Evolutionary conservation across 2,888 invertebrate species (phyloP).

Genomic region (Pandemis cinnamomeana): DNA sequence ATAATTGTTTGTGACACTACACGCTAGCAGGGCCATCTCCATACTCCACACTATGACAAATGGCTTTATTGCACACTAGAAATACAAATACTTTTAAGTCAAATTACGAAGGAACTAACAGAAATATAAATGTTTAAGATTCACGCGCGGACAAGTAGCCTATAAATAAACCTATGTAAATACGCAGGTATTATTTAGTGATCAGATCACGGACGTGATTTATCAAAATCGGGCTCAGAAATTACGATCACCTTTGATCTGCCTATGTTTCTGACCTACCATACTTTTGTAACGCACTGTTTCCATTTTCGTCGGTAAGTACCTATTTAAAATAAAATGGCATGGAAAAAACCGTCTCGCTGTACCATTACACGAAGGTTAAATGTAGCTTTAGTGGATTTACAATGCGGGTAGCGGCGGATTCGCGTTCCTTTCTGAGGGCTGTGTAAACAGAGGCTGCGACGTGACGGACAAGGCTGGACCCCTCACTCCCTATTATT

Average conservation of each 20-base stretch:
- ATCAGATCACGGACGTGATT: conserved; percentile 9
- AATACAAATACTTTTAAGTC: not conserved
- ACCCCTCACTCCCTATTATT: conserved; percentile 69
- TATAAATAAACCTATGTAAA: not conserved
- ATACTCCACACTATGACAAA: not conserved
- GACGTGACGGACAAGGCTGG: conserved; percentile 50
- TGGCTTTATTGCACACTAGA: not conserved
- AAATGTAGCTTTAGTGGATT: conserved; percentile 38
- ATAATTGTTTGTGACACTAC: conserved; percentile 62
- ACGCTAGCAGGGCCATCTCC: conserved; percentile 24
- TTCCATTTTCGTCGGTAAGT: not conserved
- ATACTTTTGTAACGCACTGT: not conserved
- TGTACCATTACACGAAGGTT: conserved; percentile 33
- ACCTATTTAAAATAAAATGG: not conserved
- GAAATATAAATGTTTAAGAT: not conserved
- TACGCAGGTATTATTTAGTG: not conserved
- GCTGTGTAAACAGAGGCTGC: conserved; percentile 60
- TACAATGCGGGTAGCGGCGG: conserved; percentile 35
- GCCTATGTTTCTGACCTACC: not conserved
- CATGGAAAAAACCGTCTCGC: not conserved
- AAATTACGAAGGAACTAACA: not conserved
- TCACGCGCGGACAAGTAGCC: not conserved
- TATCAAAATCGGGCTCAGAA: not conserved
- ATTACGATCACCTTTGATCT: conserved; percentile 6
- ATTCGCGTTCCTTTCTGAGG: conserved; percentile 57